These are phyloP conservation scores for Oncopodura yosiiana DNA, from an alignment of 1,140 invertebrate genomes.

Conservation along the genomic window DNA sequence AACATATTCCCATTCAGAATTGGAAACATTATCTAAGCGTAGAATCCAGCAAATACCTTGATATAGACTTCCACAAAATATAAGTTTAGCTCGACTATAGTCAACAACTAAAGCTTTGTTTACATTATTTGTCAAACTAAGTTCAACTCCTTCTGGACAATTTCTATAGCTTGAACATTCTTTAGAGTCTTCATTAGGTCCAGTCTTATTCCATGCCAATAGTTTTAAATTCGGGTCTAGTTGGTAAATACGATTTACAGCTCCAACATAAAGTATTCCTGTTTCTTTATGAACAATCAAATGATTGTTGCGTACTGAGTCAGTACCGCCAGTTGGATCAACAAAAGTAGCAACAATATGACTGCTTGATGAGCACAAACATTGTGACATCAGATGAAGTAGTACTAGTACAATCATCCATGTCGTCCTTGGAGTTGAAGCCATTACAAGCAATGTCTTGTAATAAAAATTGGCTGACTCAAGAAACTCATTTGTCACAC, in stretches of 20 bases:
- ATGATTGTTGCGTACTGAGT: too few species aligned
- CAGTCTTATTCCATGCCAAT: neutral
- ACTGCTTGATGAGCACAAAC: too few species aligned
- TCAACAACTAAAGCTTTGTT: slow-evolving; percentile 6
- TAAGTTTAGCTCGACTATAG: neutral
- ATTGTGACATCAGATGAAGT: too few species aligned
- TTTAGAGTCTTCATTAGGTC: neutral
- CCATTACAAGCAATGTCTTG: too few species aligned
- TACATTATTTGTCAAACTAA: neutral
- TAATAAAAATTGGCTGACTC: too few species aligned
- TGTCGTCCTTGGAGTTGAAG: too few species aligned
- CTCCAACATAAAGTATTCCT: neutral
- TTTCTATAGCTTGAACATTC: neutral
- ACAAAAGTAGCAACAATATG: neutral
- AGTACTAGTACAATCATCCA: too few species aligned
- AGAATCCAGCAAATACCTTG: slow-evolving; percentile 1
- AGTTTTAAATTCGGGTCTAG: neutral
- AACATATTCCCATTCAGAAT: neutral
- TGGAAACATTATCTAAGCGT: neutral
- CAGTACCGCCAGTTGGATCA: neutral
- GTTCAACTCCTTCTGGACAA: neutral
- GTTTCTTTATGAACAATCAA: neutral
- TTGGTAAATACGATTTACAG: neutral
- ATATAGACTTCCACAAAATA: slow-evolving; percentile 1
- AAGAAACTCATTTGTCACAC: too few species aligned